Conservation (phyloP, 2,797 vertebrate genomes). For the Pempheris klunzingeri region DNA sequence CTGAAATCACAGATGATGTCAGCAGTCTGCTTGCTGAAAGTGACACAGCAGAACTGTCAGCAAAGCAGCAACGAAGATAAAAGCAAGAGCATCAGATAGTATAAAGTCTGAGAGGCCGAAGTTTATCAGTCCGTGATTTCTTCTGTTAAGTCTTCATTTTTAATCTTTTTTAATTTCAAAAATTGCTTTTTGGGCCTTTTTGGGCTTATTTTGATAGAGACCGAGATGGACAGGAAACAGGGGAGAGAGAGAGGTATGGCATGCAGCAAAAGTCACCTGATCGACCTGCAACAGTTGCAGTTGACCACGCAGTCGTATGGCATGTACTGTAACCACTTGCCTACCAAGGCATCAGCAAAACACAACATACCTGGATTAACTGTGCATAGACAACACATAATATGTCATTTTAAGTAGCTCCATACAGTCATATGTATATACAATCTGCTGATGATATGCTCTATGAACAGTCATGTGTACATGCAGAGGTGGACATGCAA, state of each 20-base stretch:
- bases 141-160: neutral
- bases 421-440: neutral
- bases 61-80: conserved; percentile 32
- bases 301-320: too few species aligned
- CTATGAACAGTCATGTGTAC: neutral
- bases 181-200: too few species aligned
- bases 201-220: too few species aligned
- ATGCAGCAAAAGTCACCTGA: too few species aligned
- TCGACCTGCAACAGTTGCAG: too few species aligned
- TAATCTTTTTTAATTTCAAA: too few species aligned
- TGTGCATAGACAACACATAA: neutral
- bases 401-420: neutral
- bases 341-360: neutral
- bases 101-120: conserved; percentile 22
- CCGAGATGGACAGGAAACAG: too few species aligned
- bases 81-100: conserved; percentile 46
- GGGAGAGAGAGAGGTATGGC: too few species aligned
- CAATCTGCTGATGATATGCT: neutral
- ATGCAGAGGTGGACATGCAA: neutral
- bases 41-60: conserved; percentile 58
- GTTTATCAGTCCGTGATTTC: conserved; percentile 52
- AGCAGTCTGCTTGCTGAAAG: conserved; percentile 34
- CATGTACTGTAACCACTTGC: too few species aligned
- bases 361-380: neutral
- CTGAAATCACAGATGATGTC: conserved; percentile 54